A percentile compares a stretch with the other conserved stretches of the same genome.
These are phyloP conservation scores for Thyatira batis DNA, from an alignment of 2,888 invertebrate genomes.

Conservation along the genomic window DNA sequence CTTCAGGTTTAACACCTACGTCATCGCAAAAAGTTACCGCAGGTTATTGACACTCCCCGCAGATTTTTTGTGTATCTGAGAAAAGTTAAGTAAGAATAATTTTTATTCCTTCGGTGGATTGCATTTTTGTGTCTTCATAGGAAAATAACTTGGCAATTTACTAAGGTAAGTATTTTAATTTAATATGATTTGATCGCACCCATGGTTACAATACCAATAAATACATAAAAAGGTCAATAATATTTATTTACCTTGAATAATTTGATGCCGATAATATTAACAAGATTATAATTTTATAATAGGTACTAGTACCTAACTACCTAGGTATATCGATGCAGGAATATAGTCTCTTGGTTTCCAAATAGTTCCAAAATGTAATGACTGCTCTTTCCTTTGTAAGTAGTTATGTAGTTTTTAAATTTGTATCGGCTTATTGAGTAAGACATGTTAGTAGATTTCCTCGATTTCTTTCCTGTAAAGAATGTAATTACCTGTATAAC, in stretches of 20 bases:
- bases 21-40: constrained; percentile 39
- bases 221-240: too few relatives aligned
- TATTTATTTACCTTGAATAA: too few relatives aligned
- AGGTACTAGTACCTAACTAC: too few relatives aligned
- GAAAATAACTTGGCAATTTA: too few relatives aligned
- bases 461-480: not conserved
- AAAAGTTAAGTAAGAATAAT: not conserved
- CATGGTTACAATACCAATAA: too few relatives aligned
- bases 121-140: too few relatives aligned
- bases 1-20: constrained; percentile 31
- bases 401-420: constrained; percentile 1
- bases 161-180: too few relatives aligned
- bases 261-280: too few relatives aligned
- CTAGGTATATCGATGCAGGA: too few relatives aligned
- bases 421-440: constrained; percentile 10
- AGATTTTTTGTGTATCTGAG: constrained; percentile 19
- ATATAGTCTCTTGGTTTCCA: too few relatives aligned
- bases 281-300: too few relatives aligned
- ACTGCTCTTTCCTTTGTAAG: not conserved
- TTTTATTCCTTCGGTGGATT: not conserved
- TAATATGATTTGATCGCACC: too few relatives aligned
- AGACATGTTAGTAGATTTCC: not conserved
- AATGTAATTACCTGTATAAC: not conserved
- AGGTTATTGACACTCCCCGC: constrained; percentile 39
- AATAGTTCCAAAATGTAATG: not conserved